These are phyloP conservation scores for Pelusios castaneus DNA, from an alignment of 2,113 vertebrate species.

Conservation along the genomic window DNA sequence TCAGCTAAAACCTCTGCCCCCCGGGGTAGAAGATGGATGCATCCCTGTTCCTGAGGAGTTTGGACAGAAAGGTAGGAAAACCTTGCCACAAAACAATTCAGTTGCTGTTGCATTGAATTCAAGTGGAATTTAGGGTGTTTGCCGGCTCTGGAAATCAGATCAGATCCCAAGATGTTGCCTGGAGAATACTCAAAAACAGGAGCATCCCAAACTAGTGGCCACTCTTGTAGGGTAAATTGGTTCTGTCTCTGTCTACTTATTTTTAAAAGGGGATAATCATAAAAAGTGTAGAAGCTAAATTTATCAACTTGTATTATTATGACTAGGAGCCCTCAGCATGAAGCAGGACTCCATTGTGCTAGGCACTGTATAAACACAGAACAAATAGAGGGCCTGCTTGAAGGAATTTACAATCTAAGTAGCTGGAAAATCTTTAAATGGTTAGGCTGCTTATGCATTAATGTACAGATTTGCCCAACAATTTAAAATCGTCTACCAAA, in stretches of 20 bases:
- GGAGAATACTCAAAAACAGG: neutral
- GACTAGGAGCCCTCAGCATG: neutral
- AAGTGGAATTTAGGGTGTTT: neutral
- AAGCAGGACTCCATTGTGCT: neutral
- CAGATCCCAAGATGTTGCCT: neutral
- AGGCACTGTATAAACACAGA: neutral
- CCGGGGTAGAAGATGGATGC: constrained; percentile 78
- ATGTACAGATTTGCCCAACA: neutral
- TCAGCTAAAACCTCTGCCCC: constrained; percentile 76
- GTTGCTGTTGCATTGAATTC: neutral
- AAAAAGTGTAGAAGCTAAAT: neutral
- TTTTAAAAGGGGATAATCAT: neutral
- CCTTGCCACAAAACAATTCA: neutral
- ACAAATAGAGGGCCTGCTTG: neutral
- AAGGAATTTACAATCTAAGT: neutral
- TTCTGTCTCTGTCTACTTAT: neutral
- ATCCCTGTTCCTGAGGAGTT: constrained; percentile 79
- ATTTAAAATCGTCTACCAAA: neutral
- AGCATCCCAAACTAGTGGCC: neutral
- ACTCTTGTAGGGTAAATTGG: neutral
- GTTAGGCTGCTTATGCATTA: neutral
- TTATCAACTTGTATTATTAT: neutral
- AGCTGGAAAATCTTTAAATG: neutral
- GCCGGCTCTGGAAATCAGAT: neutral
- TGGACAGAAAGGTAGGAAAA: constrained; percentile 73